Conservation (phyloP, 2,113 vertebrate genomes). For the Ramphastos sulfuratus region DNA sequence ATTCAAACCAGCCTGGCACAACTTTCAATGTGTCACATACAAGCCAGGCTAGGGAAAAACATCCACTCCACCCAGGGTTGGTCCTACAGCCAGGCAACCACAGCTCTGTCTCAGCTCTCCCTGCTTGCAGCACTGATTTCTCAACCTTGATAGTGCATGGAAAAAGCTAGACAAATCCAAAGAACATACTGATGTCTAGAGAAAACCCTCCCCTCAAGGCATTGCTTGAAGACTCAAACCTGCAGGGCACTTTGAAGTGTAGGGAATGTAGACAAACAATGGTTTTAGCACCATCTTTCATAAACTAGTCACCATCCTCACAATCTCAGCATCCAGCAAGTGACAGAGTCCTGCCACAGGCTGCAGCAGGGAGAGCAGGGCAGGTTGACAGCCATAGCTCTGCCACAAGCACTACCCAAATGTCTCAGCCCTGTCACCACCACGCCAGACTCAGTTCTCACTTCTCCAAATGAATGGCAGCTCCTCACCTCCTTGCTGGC, state of each 20-base stretch:
- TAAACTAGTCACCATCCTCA: neutral
- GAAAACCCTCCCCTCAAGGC: neutral
- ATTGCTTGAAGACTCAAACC: neutral
- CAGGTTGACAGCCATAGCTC: fast-evolving
- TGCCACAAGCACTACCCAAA: fast-evolving
- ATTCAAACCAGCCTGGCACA: neutral
- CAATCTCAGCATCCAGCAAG: neutral
- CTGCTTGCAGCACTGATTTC: neutral
- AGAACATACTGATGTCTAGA: neutral
- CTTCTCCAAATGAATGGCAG: neutral
- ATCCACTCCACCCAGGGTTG: neutral
- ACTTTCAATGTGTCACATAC: neutral
- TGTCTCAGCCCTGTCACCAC: neutral
- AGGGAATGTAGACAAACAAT: neutral
- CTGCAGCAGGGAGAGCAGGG: neutral
- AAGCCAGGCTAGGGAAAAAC: neutral
- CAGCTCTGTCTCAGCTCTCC: neutral
- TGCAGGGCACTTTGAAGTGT: neutral
- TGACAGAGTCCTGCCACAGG: neutral
- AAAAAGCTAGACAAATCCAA: neutral
- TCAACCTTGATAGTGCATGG: neutral
- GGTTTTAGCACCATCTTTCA: neutral
- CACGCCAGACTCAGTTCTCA: fast-evolving
- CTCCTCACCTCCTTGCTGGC: neutral
- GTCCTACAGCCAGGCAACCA: neutral